Percentiles rank a stretch among this genome's conserved stretches.
These are phyloP conservation scores for Labrus mixtus DNA, from an alignment of 2,113 vertebrate genomes.

Conservation along the genomic window DNA sequence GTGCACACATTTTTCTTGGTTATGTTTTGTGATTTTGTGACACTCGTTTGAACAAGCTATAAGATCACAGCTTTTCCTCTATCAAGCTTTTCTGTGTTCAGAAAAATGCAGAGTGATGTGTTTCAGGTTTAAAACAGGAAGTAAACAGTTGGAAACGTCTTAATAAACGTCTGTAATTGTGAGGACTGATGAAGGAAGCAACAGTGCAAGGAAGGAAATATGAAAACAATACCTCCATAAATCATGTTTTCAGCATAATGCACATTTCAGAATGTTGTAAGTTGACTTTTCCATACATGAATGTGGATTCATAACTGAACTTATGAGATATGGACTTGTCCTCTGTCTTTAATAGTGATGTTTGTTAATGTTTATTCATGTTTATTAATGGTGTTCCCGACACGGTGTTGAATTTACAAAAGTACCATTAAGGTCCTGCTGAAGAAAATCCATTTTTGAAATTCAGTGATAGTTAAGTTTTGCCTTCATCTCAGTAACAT, in stretches of 20 bases:
- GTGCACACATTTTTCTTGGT: not conserved
- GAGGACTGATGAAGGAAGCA: no score
- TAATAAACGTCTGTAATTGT: no score
- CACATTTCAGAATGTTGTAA: not conserved
- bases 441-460: not conserved
- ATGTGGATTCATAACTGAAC: not conserved
- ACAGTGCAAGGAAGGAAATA: constrained; percentile 50
- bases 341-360: not conserved
- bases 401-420: not conserved
- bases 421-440: not conserved
- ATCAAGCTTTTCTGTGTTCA: not conserved
- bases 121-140: no score
- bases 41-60: not conserved
- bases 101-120: no score
- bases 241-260: not conserved
- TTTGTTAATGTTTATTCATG: not conserved
- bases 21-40: not conserved
- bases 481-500: not conserved
- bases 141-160: no score
- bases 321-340: no score
- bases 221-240: not conserved
- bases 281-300: not conserved
- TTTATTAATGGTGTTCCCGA: not conserved
- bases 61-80: not conserved
- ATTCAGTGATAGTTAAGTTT: not conserved